Percentiles rank a stretch among this genome's conserved stretches.
Evolutionary conservation across 2,888 invertebrate genomes (phyloP).

Genomic region (Phaonia tiefii): DNA sequence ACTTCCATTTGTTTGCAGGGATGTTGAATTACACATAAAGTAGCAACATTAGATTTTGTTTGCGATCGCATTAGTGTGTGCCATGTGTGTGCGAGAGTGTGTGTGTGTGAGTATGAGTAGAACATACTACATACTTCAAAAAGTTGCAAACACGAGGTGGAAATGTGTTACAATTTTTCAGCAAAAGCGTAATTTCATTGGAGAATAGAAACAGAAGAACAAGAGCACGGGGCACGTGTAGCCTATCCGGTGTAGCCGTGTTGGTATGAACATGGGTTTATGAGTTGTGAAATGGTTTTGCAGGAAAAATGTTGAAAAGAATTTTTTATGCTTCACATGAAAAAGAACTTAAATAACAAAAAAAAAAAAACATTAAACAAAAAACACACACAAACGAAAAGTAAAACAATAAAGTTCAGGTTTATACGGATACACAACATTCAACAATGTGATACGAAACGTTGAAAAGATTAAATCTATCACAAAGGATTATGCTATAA

Average conservation of each 20-base stretch:
- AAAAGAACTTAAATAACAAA: not conserved
- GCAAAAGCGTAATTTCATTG: constrained; percentile 37
- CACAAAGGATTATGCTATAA: too few relatives aligned
- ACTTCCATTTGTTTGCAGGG: too few relatives aligned
- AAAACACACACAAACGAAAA: constrained; percentile 9
- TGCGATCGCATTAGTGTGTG: constrained; percentile 15
- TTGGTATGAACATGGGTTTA: constrained; percentile 12
- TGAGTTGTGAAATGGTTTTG: constrained; percentile 32
- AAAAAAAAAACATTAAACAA: constrained; percentile 16
- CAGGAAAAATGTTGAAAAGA: constrained; percentile 34
- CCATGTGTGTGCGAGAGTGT: constrained; percentile 5
- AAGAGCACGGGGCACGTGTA: not conserved
- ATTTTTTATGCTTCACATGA: constrained; percentile 22
- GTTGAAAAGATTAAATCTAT: not conserved
- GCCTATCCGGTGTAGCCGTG: not conserved
- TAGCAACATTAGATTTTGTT: constrained; percentile 28
- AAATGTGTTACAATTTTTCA: constrained; percentile 50
- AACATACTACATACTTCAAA: not conserved
- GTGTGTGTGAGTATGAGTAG: not conserved
- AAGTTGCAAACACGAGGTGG: constrained; percentile 30
- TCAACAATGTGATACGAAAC: constrained; percentile 5
- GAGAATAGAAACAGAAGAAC: not conserved
- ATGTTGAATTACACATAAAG: constrained; percentile 17
- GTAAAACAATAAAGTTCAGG: constrained; percentile 28
- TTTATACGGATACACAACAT: too few relatives aligned